Evolutionary conservation across 2,888 invertebrate genomes (phyloP).

Genomic region (Hypercompe scribonia): DNA sequence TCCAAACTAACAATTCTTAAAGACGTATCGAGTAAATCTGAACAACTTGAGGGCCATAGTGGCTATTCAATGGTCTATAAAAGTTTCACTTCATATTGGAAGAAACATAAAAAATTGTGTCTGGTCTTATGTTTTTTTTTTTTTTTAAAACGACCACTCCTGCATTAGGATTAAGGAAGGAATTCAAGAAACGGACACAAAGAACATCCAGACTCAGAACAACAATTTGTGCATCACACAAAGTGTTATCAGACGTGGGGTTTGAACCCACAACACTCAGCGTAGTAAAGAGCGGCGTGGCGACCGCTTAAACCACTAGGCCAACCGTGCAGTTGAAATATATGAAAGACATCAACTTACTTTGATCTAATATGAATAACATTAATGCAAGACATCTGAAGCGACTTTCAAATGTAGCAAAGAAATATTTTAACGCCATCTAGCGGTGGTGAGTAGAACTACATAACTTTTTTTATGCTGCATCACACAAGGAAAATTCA

Average conservation of each 20-base stretch:
- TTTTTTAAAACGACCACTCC: too few relatives aligned
- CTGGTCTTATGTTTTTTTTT: too few relatives aligned
- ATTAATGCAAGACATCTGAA: too few relatives aligned
- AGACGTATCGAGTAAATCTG: constrained; percentile 48
- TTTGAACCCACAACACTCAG: too few relatives aligned
- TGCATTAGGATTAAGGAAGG: too few relatives aligned
- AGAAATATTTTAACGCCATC: background rate
- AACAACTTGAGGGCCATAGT: constrained; percentile 34
- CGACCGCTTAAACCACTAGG: too few relatives aligned
- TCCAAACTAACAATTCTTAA: constrained; percentile 51
- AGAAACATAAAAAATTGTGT: background rate
- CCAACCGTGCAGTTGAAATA: too few relatives aligned
- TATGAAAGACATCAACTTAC: background rate
- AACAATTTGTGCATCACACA: too few relatives aligned
- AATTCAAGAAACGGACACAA: too few relatives aligned
- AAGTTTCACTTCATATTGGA: constrained; percentile 39
- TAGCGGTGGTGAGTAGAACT: background rate
- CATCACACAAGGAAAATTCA: background rate
- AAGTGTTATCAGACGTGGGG: too few relatives aligned
- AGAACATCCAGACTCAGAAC: too few relatives aligned
- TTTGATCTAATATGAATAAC: background rate
- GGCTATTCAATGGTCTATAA: constrained; percentile 46
- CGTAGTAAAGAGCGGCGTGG: too few relatives aligned
- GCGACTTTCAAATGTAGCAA: background rate
- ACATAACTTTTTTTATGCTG: background rate